Evolutionary conservation across 35 echinoderm and acorn worm genomes (phyloP), one percentile per base, ranked within the genome.

Genomic region (Apostichopus japonicus): DNA sequence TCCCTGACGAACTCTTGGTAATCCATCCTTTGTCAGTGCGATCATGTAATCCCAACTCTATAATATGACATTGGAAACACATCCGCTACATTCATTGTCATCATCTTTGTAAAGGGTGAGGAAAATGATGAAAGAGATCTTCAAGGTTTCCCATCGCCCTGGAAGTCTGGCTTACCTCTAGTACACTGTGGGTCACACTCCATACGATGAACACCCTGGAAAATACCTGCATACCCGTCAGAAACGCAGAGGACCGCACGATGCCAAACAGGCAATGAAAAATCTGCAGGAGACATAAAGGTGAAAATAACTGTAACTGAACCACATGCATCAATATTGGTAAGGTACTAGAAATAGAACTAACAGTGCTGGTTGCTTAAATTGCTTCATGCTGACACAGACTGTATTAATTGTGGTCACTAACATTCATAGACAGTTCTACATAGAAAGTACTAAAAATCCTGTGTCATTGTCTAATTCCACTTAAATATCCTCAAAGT

Each of bases 181-280:
- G 79, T 55, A 99, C 88, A 90, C 95, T 96, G 79, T 99, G 97
- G 21, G 93, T 94, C 16, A 99, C 92, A 23, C 93, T 79, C 97
- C 97, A 99, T 1, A 99, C 80, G 6, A 96, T 23, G 61, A 99
- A 86, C 22, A 99, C 79, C 59, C 97, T 89, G 27, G 97, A 98
- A 33, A 90, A 70, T 19, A 98, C 97, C 89, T 98, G 97, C 84
- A 98, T 96, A 25, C 86, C 94, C 59, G 97, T 98, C 54, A 98
- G 86, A 56, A 95, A 54, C 0, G 91, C 94, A 72, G 94, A 96
- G 16, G 97, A 94, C 27, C 92, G 79, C 56, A 98, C 97, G 70
- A 98, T 94, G 51, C 97, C 97, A 54, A 98, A 90, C 19, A 83
- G 25, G 84, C 92, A 93, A 75, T 99, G 97, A 5, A 99, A 57